Evolutionary conservation across 1,140 invertebrate species (phyloP).

Genomic region (Heliconius melpomene): DNA sequence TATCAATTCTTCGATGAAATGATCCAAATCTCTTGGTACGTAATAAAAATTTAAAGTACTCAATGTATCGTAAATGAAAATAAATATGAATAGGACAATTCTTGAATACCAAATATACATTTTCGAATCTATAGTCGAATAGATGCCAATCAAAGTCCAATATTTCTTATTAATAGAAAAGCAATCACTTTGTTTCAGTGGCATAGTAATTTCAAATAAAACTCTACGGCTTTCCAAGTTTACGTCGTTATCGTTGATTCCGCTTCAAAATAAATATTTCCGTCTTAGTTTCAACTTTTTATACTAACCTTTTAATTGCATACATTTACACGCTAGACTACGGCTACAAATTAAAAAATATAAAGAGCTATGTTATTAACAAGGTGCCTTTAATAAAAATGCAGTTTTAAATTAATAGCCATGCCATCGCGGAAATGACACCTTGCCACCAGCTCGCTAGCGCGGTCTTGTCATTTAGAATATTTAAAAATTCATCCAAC

Average conservation of each 20-base stretch:
- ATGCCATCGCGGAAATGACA: not conserved
- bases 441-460: not conserved
- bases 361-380: conserved; percentile 12
- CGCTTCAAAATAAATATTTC: not conserved
- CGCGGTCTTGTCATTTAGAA: conserved; percentile 13
- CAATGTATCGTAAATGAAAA: conserved; percentile 45
- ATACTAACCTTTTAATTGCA: not conserved
- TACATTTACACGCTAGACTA: not conserved
- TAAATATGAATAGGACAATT: conserved; percentile 46
- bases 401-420: conserved; percentile 20
- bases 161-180: conserved; percentile 53
- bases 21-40: conserved; percentile 52
- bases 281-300: not conserved
- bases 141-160: conserved; percentile 56
- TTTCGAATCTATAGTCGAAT: conserved; percentile 38
- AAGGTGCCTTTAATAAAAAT: conserved; percentile 6
- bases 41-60: conserved; percentile 58
- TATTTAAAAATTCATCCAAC: conserved; percentile 30
- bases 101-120: conserved; percentile 51
- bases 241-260: not conserved
- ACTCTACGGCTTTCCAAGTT: not conserved
- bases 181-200: conserved; percentile 41
- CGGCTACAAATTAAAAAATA: not conserved
- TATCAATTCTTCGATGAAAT: conserved; percentile 58
- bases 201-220: not conserved